Evolutionary conservation across 2,888 invertebrate genomes (phyloP), one percentile per base, ranked within the genome.

Genomic region (Psococerastis gibbosa): DNA sequence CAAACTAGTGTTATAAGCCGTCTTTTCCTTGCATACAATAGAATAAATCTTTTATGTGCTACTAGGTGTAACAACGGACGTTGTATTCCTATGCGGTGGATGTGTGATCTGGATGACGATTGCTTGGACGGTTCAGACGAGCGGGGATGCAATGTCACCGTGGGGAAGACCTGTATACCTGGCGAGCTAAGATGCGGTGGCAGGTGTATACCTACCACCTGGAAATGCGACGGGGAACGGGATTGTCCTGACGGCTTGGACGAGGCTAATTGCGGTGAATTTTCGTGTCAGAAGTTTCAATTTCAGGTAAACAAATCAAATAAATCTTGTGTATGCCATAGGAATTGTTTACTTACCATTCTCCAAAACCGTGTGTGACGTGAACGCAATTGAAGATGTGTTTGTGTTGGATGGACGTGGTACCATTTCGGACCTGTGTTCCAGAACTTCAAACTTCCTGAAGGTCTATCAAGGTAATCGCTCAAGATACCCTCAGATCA

Each of bases 21-120:
- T n/a, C n/a, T n/a, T n/a, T n/a, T n/a, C n/a, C n/a, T n/a, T n/a
- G n/a, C n/a, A n/a, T n/a, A n/a, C n/a, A n/a, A n/a, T n/a, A n/a
- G n/a, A n/a, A n/a, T n/a, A n/a, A n/a, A n/a, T 11, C 31, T n/a
- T 31, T 11, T 9, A 35, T 31, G 6, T 42, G 15, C 9, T 33
- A 22, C 41, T 18, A 47, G 49, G 11, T 85, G 85, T 56, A 67
- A 68, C 35, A 81, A 77, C 55, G 75, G 77, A 0, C 67, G 73
- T 18, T 85, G 84, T 52, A 78, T 84, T 42, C 68, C 74, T 0
- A 58, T 61, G 1, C 63, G 68, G 4, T 79, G 78, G 75, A 64
- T 64, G 1, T 84, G 84, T 59, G 82, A 84, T 55, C 73, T 74
- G 1, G 79, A 78, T 57, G 71, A 78, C 52, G 83, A 85, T 54